Evolutionary conservation across 2,113 vertebrate genomes (phyloP).

Genomic region (Psammodynastes pulverulentus): DNA sequence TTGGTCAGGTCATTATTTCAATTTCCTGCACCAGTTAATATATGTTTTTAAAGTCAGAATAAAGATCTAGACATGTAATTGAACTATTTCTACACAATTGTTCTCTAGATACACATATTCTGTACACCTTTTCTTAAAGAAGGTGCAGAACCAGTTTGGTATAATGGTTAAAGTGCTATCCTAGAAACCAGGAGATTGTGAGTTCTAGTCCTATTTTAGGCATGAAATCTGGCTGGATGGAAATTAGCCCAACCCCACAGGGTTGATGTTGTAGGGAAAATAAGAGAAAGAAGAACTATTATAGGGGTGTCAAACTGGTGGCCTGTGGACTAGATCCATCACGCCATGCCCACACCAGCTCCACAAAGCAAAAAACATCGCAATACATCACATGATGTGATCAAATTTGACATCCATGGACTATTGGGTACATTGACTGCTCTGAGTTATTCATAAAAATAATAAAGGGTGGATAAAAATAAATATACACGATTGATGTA

Average conservation of each 20-base stretch:
- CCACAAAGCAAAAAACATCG: no score
- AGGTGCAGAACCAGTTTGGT: not conserved
- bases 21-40: not conserved
- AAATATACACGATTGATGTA: not conserved
- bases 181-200: not conserved
- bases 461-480: not conserved
- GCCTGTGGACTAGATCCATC: no score
- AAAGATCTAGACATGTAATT: not conserved
- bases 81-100: not conserved
- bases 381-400: no score
- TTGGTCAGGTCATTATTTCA: not conserved
- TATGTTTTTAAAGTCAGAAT: not conserved
- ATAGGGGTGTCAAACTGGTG: no score
- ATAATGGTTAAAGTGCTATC: not conserved
- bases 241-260: not conserved
- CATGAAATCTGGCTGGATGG: not conserved
- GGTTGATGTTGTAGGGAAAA: not conserved
- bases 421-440: not conserved
- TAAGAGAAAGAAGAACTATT: not conserved
- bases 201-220: not conserved
- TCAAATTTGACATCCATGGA: not conserved
- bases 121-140: not conserved
- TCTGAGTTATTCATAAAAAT: not conserved
- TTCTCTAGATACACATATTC: not conserved
- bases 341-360: no score